Conservation (phyloP, 1,140 invertebrate genomes). For the Trachymyrmex cornetzi region DNA sequence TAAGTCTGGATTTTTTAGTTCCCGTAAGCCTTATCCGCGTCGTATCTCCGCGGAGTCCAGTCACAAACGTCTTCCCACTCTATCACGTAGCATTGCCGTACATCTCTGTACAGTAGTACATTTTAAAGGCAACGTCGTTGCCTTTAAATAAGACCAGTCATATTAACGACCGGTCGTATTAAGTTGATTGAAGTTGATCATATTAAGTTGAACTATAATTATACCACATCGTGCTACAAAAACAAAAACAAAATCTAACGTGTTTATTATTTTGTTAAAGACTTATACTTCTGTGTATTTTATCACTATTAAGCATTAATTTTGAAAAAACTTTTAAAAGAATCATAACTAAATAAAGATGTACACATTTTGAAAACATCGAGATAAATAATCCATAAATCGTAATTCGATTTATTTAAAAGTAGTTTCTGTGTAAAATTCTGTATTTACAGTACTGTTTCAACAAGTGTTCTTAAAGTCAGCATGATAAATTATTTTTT, state of each 20-base stretch:
- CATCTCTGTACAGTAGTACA: neutral
- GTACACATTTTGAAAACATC: neutral
- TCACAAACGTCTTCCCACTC: conserved; percentile 11
- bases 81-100: neutral
- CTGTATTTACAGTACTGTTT: neutral
- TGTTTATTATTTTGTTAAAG: neutral
- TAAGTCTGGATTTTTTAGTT: conserved; percentile 70
- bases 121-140: neutral
- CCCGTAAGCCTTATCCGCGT: conserved; percentile 69
- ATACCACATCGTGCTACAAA: neutral
- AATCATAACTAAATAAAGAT: neutral
- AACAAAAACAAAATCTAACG: neutral
- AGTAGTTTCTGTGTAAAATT: neutral
- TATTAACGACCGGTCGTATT: neutral
- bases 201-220: neutral
- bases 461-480: neutral
- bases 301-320: neutral
- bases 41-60: conserved; percentile 7
- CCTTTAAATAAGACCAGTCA: neutral
- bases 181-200: too few relatives aligned
- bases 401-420: neutral
- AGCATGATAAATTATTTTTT: neutral
- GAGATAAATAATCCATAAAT: neutral
- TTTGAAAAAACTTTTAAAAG: neutral
- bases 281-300: too few relatives aligned